phyloP scores from a whole-genome alignment of 2,888 invertebrate genomes.

The Pristionchus arcanus region DNA sequence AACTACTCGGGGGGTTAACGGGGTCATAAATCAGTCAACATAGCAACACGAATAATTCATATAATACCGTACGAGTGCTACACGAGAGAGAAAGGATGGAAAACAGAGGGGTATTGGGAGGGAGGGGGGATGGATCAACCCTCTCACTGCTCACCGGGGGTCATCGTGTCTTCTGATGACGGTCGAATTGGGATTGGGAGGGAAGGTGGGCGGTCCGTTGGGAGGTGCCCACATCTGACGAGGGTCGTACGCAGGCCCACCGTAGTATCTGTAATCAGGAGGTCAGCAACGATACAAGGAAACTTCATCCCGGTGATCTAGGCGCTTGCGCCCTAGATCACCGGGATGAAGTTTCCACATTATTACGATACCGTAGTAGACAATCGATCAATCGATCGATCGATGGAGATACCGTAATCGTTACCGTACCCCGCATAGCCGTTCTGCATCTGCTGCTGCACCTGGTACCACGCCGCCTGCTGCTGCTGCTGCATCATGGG shows the following conservation, averaged over 20 bases:
- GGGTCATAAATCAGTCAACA: slow-evolving; percentile 43
- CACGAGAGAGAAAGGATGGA: too few species aligned
- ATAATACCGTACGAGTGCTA: background rate
- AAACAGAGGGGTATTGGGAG: too few species aligned
- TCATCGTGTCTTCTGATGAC: slow-evolving; percentile 17
- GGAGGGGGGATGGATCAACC: too few species aligned
- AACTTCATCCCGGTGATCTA: too few species aligned
- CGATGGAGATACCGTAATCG: too few species aligned
- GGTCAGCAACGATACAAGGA: background rate
- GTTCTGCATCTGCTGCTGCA: background rate
- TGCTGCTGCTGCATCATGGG: slow-evolving; percentile 32
- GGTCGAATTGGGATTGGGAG: background rate
- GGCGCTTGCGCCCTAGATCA: too few species aligned
- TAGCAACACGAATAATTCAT: background rate
- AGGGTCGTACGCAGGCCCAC: background rate
- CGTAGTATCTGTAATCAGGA: background rate
- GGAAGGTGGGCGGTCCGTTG: background rate
- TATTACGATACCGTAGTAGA: too few species aligned
- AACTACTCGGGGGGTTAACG: background rate
- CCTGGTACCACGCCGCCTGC: background rate
- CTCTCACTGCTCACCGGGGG: background rate
- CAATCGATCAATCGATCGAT: background rate
- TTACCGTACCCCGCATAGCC: background rate
- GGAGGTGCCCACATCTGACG: background rate
- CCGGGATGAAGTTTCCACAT: too few species aligned